phyloP scores from a whole-genome alignment of 2,113 vertebrate genomes.

The Strigops habroptila region DNA sequence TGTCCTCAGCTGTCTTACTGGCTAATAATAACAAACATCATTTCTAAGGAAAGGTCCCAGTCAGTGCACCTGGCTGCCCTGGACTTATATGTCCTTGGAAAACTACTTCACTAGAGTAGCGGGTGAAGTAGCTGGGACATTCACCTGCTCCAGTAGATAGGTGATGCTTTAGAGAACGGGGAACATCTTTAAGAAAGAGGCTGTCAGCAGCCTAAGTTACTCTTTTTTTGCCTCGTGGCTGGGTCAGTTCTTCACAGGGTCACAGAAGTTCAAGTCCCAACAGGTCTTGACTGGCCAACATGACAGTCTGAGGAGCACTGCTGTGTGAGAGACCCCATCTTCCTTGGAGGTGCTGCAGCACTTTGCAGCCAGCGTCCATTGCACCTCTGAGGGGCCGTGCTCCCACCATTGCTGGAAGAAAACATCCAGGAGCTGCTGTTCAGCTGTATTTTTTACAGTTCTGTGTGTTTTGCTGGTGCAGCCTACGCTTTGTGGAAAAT shows the following conservation, averaged over 20 bases:
- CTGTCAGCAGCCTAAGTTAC: background rate
- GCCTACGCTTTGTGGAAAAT: background rate
- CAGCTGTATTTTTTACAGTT: background rate
- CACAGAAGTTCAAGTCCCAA: background rate
- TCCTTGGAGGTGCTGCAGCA: background rate
- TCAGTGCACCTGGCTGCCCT: background rate
- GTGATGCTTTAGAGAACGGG: background rate
- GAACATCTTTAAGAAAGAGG: background rate
- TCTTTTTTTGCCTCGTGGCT: background rate
- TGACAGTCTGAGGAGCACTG: background rate
- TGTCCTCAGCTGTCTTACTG: background rate
- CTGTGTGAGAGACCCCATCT: accelerated
- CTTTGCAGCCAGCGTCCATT: background rate
- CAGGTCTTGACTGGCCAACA: background rate
- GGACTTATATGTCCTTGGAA: background rate
- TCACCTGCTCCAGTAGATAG: background rate
- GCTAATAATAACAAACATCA: background rate
- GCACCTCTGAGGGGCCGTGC: background rate
- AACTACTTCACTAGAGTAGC: background rate
- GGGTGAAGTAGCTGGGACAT: background rate
- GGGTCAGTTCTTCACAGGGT: background rate
- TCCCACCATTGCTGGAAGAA: background rate
- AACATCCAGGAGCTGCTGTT: background rate
- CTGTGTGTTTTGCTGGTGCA: background rate
- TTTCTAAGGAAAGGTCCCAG: background rate